These are phyloP conservation scores for Galerucella calmariensis DNA, from an alignment of 2,888 invertebrate genomes.

Conservation along the genomic window DNA sequence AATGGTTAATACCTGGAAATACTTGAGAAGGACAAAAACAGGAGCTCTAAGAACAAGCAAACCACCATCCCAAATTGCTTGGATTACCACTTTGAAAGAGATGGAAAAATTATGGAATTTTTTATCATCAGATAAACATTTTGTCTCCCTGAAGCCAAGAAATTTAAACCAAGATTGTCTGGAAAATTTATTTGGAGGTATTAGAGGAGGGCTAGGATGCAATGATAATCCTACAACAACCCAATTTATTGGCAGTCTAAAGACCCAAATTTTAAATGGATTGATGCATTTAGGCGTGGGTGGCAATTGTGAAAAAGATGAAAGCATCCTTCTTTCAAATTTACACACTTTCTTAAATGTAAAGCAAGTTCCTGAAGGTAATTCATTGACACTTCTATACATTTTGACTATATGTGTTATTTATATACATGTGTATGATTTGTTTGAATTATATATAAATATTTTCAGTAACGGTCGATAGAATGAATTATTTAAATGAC, in stretches of 20 bases:
- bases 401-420: conserved; percentile 23
- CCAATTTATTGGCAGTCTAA: conserved; percentile 16
- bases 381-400: conserved; percentile 20
- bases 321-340: conserved; percentile 17
- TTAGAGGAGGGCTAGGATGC: not conserved
- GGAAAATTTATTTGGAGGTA: conserved; percentile 8
- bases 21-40: conserved; percentile 11
- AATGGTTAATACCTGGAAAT: conserved; percentile 36
- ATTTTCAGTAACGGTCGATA: conserved; percentile 19
- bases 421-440: conserved; percentile 17
- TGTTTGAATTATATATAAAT: conserved; percentile 20
- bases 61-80: conserved; percentile 23
- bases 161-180: conserved; percentile 20
- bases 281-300: conserved; percentile 15
- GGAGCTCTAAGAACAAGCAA: conserved; percentile 26
- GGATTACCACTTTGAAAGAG: conserved; percentile 20
- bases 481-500: conserved; percentile 8
- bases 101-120: conserved; percentile 18
- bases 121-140: conserved; percentile 19
- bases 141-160: conserved; percentile 13
- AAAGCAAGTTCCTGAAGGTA: conserved; percentile 17
- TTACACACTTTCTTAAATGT: conserved; percentile 22
- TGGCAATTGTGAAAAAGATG: conserved; percentile 16
- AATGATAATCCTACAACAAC: not conserved
- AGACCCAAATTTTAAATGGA: conserved; percentile 21